Base-by-base conservation (phyloP, 2,797 vertebrate genomes). In the Lacerta viridis region DNA sequence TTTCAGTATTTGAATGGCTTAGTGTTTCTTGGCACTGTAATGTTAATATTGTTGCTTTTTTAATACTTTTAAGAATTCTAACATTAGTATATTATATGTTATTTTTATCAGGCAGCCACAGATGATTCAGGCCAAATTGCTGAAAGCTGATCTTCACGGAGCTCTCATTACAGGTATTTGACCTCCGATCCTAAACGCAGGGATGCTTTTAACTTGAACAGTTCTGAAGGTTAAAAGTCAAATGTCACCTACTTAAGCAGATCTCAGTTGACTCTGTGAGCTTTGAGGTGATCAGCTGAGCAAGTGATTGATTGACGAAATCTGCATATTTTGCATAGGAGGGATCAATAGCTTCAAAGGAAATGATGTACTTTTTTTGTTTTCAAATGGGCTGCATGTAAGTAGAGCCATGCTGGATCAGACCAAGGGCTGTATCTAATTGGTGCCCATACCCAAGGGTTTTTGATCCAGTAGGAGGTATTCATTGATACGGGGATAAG, bases 61-160 rank as follows among this genome's bases (percentile, higher is more conserved):
- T 27, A 66, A 83, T n/a, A 3, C 50, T 41, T 29, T n/a, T 17
- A 80, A 39, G 25, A 59, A 72, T 61, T 29, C 27, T 79, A 55
- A 69, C 11, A 2, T 74, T 5, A 2, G 18, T 76, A 3, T 43
- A 4, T 77, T 77, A 5, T 46, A 36, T 23, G 8, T 76, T 15
- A 6, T n/a, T 87, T 66, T 82, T 72, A n/a, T 64, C 55, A 89
- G 88, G 10, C 98, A 96, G 81, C 98, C 98, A 20, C 97, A 98
- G 90, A 92, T 96, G 93, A 95, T 99, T 93, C 99, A 99, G 92
- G 88, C 96, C 94, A 99, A 98, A 93, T 96, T 99, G 69, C 93
- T 99, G 20, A 99, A 99, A 95, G 99, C 99, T 18, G 99, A 99
- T 94, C 98, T 99, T 92, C 99, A 99, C 0, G 99, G 99, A 7